Evolutionary conservation across 2,888 invertebrate species (phyloP).

Genomic region (Electrophaes corylata): DNA sequence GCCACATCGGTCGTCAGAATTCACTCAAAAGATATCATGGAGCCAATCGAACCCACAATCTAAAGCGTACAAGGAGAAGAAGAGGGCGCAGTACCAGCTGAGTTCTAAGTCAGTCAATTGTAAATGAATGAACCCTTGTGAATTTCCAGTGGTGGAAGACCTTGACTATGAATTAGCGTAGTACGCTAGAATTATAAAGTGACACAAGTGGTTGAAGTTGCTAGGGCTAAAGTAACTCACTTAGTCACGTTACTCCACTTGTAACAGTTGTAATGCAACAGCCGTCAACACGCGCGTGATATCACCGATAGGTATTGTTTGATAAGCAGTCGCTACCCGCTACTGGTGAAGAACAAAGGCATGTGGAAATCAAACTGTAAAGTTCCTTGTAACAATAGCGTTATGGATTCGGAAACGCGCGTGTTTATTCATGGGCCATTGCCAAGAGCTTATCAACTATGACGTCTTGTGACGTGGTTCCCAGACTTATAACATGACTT

Average conservation of each 20-base stretch:
- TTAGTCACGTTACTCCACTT: conserved; percentile 5
- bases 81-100: no score
- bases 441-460: not conserved
- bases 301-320: conserved; percentile 25
- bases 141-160: no score
- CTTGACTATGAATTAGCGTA: no score
- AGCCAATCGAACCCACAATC: no score
- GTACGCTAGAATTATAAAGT: no score
- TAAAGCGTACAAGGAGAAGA: no score
- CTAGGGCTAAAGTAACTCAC: not conserved
- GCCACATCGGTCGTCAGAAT: no score
- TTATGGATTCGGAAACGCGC: conserved; percentile 10
- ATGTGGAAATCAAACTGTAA: conserved; percentile 11
- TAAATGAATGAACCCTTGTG: no score
- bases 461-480: not conserved
- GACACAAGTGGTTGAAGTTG: no score
- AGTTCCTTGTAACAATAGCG: conserved; percentile 19
- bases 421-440: not conserved
- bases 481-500: no score
- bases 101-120: no score
- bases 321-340: conserved; percentile 18
- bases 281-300: conserved; percentile 11
- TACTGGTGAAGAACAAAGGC: conserved; percentile 20
- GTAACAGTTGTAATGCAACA: conserved; percentile 14
- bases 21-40: no score